A percentile compares a stretch with the other conserved stretches of the same genome.
Conservation (phyloP, 1,140 invertebrate genomes). For the Musca vetustissima region DNA sequence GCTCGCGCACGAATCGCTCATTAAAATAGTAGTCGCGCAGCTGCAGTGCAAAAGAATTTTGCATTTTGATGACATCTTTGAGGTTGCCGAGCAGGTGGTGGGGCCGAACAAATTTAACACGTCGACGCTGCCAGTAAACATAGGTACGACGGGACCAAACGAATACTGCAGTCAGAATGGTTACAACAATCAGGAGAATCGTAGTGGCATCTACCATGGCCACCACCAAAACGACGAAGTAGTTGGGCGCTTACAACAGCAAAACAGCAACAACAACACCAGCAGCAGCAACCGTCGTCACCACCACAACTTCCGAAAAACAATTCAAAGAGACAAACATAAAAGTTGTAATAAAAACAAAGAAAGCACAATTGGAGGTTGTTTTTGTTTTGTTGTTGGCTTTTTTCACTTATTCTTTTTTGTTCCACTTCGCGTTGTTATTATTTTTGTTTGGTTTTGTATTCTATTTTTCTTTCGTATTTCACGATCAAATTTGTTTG, state of each 20-base stretch:
- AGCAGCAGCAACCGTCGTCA: too few species aligned
- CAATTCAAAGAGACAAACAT: not conserved
- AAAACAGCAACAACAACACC: slow-evolving; percentile 9
- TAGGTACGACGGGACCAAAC: slow-evolving; percentile 53
- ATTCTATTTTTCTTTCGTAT: too few species aligned
- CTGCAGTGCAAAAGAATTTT: slow-evolving; percentile 46
- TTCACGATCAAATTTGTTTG: too few species aligned
- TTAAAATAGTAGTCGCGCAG: slow-evolving; percentile 48
- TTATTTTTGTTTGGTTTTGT: not conserved
- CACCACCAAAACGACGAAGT: not conserved
- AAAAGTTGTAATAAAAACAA: slow-evolving; percentile 1
- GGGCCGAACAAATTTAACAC: slow-evolving; percentile 51
- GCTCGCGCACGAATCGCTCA: slow-evolving; percentile 42
- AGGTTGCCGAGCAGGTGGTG: slow-evolving; percentile 46
- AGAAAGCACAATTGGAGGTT: not conserved
- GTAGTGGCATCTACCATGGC: slow-evolving; percentile 28
- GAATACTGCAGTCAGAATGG: slow-evolving; percentile 47
- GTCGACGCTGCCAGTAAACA: slow-evolving; percentile 51
- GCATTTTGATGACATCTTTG: slow-evolving; percentile 43
- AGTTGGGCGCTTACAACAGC: not conserved
- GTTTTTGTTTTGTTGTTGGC: not conserved
- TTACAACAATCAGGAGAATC: slow-evolving; percentile 44
- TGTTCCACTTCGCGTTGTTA: not conserved
- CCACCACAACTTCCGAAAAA: not conserved
- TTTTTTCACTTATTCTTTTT: not conserved